phyloP scores from a whole-genome alignment of 2,113 vertebrate species.

The Catagonus wagneri region DNA sequence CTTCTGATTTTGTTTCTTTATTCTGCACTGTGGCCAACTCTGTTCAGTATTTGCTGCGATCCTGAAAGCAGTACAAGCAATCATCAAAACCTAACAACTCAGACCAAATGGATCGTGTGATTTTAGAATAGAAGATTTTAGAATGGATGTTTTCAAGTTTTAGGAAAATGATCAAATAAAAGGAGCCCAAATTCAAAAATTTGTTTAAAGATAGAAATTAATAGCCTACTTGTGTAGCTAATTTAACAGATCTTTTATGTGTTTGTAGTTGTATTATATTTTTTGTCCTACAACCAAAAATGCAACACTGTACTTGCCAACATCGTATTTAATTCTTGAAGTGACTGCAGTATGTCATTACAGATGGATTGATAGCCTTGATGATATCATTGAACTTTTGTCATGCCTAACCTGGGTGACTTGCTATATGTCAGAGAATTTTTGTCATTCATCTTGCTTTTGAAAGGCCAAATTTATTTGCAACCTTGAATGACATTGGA shows the following conservation, averaged over 20 bases:
- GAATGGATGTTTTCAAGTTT: background rate
- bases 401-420: conserved; percentile 85
- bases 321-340: conserved; percentile 78
- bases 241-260: background rate
- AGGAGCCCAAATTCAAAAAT: background rate
- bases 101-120: conserved; percentile 36
- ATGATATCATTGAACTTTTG: conserved; percentile 86
- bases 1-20: background rate
- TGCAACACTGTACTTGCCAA: conserved; percentile 74
- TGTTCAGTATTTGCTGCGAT: background rate
- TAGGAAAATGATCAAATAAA: conserved; percentile 14
- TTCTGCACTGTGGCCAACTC: background rate
- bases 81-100: background rate
- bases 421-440: conserved; percentile 84
- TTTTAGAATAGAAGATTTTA: background rate
- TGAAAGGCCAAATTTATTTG: conserved; percentile 86
- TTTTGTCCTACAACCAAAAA: conserved; percentile 76
- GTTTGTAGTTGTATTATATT: conserved; percentile 41
- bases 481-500: conserved; percentile 87
- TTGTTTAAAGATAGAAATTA: conserved; percentile 44
- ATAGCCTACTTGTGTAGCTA: background rate
- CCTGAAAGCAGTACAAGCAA: background rate
- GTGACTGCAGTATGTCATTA: conserved; percentile 79
- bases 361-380: conserved; percentile 87
- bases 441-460: conserved; percentile 85